These are phyloP conservation scores for Scolanthus callimorphus DNA, from an alignment of 92 coral and sea anemone genomes.

Conservation along the genomic window DNA sequence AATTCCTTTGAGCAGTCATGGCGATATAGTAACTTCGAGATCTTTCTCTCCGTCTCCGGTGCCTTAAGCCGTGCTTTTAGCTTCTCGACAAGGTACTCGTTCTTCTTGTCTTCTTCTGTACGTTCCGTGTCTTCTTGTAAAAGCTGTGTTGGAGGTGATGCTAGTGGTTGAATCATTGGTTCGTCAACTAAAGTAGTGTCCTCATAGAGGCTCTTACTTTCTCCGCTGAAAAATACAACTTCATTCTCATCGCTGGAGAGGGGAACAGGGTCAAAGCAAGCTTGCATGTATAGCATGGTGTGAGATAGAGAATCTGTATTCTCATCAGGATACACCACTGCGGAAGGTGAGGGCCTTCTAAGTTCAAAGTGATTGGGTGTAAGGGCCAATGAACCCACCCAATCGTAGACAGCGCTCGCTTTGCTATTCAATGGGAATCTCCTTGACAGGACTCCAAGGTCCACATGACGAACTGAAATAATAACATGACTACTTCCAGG, in stretches of 20 bases:
- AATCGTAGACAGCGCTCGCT: slow-evolving; percentile 20
- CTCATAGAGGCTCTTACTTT: neutral
- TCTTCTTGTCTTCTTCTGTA: slow-evolving; percentile 10
- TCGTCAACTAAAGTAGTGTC: neutral
- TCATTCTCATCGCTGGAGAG: slow-evolving; percentile 12
- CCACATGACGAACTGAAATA: slow-evolving; percentile 10
- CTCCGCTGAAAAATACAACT: slow-evolving; percentile 1
- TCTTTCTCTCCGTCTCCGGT: neutral
- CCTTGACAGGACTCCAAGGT: slow-evolving; percentile 7
- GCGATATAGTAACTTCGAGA: neutral
- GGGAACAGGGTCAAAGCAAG: neutral
- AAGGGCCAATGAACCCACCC: slow-evolving; percentile 22
- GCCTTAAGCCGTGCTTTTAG: neutral
- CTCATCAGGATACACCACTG: slow-evolving; percentile 11
- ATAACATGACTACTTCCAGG: neutral
- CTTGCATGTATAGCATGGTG: slow-evolving; percentile 2
- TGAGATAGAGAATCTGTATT: neutral
- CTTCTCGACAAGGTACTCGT: neutral
- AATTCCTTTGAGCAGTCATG: slow-evolving; percentile 27
- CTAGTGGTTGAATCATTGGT: neutral
- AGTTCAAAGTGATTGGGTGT: slow-evolving; percentile 15
- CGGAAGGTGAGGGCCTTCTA: neutral
- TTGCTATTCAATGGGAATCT: slow-evolving; percentile 9
- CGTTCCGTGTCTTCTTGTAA: slow-evolving; percentile 11
- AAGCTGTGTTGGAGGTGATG: slow-evolving; percentile 21